Evolutionary conservation across 1,140 invertebrate species (phyloP), one percentile per base, ranked within the genome.

Genomic region (Oryzaephilus surinamensis): DNA sequence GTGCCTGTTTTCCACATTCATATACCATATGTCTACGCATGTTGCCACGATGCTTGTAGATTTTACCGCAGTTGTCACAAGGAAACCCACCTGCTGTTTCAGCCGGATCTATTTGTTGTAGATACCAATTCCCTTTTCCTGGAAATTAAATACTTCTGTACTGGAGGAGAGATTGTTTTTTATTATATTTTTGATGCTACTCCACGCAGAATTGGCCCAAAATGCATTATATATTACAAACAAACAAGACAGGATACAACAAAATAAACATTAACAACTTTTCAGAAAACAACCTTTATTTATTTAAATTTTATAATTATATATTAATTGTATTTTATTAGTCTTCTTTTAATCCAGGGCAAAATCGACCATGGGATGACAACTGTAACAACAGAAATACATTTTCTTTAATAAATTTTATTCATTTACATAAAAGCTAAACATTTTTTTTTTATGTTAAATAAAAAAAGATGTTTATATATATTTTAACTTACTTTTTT

Each of bases 31-130:
- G 63, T 31, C 62, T 58, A 44, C 15, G 64, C 65, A 45, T 63
- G 58, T 58, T 67, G 65, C 66, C 66, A 39, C 63, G 67, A 41
- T 70, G 64, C 43, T 67, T 70, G 57, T 74, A 73, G 38, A 60
- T 48, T 38, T 58, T 63, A 18, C 54, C 55, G 46, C 66, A 69
- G 20, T 57, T 58, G 32, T 15, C 37, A 43, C 66, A 68, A 16
- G 59, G 63, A 48, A 69, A 69, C 12, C 55, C 54, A 48, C 57
- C 55, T 46, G 48, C 23, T 24, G 41, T 43, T 23, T 51, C 53
- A 24, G n/a, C n/a, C 10, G 46, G 45, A 38, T 53, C 54, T 32
- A 48, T 50, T 29, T 55, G 47, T 27, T 42, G 38, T 32, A 54
- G 49, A 50, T 45, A 52, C 54, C 54, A 55, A 48, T 37, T 42